Evolutionary conservation across 2,888 invertebrate genomes (phyloP), one percentile per base, ranked within the genome.

Genomic region (Machimus atricapillus): DNA sequence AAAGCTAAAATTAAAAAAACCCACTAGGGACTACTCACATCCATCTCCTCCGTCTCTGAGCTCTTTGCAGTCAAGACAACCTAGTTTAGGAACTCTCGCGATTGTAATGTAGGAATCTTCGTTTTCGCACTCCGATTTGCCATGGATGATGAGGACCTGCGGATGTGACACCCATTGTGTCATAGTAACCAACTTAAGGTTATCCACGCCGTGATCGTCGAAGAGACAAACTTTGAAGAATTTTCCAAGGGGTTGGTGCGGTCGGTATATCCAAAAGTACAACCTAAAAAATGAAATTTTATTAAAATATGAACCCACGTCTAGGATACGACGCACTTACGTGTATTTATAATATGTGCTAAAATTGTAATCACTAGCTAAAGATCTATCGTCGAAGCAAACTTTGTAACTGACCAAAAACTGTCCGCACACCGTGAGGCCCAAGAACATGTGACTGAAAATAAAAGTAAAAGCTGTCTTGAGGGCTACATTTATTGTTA

Each of bases 381-480:
- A 76, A 88, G 93, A 90, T 89, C 93, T 93, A 89, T 94, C 93
- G 88, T 93, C 93, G 90, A 94, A 95, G 1, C 97, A 91, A 43
- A 92, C 91, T 87, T 92, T 97, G 92, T 98, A 98, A 89, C 98
- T 98, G 89, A 98, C 93, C 89, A 98, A 94, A 93, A 96, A 98
- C 93, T 97, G 97, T 16, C 98, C 98, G 92, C 98, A 98, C 90
- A 97, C 96, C n/a, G 97, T 97, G 91, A 98, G 96, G 8, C 98
- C 98, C 96, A 98, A 97, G 91, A 97, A 97, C 89, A 98, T 95
- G 92, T 98, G 98, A 89, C 97, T 97, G 90, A 27, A 93, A 93
- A 83, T n/a, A 89, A 90, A 88, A 73, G 19, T 43, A 40, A 56
- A 19, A 56, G n/a, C 6, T 56, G 6, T 56, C 4, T 56, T 12